Evolutionary conservation across 2,888 invertebrate genomes (phyloP).

Genomic region (Caenorhabditis imperialis): DNA sequence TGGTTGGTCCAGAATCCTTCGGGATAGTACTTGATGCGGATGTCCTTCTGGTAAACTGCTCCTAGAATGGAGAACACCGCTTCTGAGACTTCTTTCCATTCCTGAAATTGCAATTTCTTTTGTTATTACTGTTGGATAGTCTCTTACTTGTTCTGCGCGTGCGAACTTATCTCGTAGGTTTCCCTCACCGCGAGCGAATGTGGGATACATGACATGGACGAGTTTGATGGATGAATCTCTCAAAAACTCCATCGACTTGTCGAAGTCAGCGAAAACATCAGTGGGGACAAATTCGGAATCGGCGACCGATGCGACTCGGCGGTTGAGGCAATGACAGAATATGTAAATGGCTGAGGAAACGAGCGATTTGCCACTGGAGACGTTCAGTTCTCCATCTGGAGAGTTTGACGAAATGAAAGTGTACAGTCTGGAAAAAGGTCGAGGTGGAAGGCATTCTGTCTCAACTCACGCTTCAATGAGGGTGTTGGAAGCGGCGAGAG

Average conservation of each 20-base stretch:
- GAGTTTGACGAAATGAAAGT: conserved; percentile 5
- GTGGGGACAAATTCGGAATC: conserved; percentile 42
- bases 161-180: not conserved
- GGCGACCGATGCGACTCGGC: conserved; percentile 36
- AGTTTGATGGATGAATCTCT: conserved; percentile 86
- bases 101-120: conserved; percentile 79
- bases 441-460: not conserved
- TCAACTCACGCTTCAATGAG: conserved; percentile 31
- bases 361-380: not conserved
- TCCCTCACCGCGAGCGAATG: not conserved
- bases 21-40: conserved; percentile 86
- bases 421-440: conserved; percentile 35
- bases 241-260: conserved; percentile 21
- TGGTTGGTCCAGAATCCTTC: conserved; percentile 83
- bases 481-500: conserved; percentile 21
- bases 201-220: conserved; percentile 84
- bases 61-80: conserved; percentile 85
- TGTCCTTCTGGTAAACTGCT: conserved; percentile 89
- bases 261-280: conserved; percentile 30
- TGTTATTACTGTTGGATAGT: not conserved
- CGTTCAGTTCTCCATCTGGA: not conserved
- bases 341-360: conserved; percentile 16
- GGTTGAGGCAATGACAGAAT: conserved; percentile 26
- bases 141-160: not conserved
- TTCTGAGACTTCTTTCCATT: conserved; percentile 49